These are phyloP conservation scores for Crypturellus undulatus DNA, from an alignment of 2,113 vertebrate genomes.

Conservation along the genomic window DNA sequence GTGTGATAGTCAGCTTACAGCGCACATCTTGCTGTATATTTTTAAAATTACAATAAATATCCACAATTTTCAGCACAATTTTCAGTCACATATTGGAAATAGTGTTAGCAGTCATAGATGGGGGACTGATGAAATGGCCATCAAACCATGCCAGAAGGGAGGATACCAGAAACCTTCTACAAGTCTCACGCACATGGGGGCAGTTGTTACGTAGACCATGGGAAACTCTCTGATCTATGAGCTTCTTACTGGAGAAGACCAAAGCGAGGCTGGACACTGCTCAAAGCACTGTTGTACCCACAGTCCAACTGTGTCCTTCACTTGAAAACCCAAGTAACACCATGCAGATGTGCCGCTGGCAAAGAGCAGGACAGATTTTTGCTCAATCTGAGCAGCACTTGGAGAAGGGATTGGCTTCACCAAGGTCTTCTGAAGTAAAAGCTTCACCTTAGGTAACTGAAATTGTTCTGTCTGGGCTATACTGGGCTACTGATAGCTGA, in stretches of 20 bases:
- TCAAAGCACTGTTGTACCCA: neutral
- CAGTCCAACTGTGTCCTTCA: neutral
- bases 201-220: neutral
- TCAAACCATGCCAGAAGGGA: neutral
- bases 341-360: accelerated
- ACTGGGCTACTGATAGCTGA: neutral
- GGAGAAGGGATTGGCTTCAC: neutral
- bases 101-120: neutral
- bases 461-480: neutral
- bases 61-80: neutral
- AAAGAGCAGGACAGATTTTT: neutral
- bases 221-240: neutral
- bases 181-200: accelerated
- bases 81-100: accelerated
- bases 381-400: neutral
- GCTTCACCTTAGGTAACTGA: neutral
- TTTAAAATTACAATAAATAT: neutral
- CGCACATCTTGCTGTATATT: neutral
- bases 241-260: neutral
- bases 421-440: neutral
- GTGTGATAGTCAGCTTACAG: neutral
- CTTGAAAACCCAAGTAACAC: neutral
- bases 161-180: neutral
- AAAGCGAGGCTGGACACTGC: no score
- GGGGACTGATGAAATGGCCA: neutral